These are phyloP conservation scores for Lipophrys pholis DNA, from an alignment of 2,113 vertebrate genomes.

Conservation along the genomic window DNA sequence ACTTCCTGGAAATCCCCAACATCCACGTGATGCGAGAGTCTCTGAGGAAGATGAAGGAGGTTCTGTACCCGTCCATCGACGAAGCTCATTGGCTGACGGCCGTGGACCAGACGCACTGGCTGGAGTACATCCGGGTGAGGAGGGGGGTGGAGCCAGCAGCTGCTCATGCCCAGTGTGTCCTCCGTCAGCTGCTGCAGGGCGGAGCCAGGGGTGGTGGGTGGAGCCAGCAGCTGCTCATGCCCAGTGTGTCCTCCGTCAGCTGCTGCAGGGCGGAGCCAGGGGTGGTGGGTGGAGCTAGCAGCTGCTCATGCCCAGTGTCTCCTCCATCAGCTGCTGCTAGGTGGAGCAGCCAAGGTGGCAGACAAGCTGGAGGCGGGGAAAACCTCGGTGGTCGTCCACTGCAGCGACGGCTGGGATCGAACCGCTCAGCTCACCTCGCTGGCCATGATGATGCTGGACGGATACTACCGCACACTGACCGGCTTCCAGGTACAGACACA, in stretches of 20 bases:
- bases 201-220: slow-evolving; percentile 41
- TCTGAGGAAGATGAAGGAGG: slow-evolving; percentile 93
- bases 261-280: too few species aligned
- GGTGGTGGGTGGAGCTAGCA: too few species aligned
- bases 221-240: too few species aligned
- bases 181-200: too few species aligned
- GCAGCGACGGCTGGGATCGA: slow-evolving; percentile 96
- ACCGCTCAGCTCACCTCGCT: slow-evolving; percentile 94
- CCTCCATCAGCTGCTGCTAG: slow-evolving; percentile 81
- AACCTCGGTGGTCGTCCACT: slow-evolving; percentile 96
- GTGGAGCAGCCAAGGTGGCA: slow-evolving; percentile 91
- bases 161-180: too few species aligned
- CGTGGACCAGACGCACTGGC: slow-evolving; percentile 94
- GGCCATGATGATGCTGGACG: slow-evolving; percentile 97
- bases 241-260: too few species aligned
- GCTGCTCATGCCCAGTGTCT: too few species aligned
- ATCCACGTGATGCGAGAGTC: slow-evolving; percentile 99
- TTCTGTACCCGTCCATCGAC: slow-evolving; percentile 92
- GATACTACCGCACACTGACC: slow-evolving; percentile 91
- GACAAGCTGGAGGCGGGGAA: slow-evolving; percentile 95
- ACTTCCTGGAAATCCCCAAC: slow-evolving; percentile 96
- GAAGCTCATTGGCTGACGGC: slow-evolving; percentile 92
- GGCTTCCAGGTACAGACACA: slow-evolving; percentile 87
- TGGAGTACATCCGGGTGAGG: slow-evolving; percentile 94
- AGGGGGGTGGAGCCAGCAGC: too few species aligned